These are phyloP conservation scores for Stenichneumon culpator DNA, from an alignment of 2,888 invertebrate genomes.

Conservation along the genomic window DNA sequence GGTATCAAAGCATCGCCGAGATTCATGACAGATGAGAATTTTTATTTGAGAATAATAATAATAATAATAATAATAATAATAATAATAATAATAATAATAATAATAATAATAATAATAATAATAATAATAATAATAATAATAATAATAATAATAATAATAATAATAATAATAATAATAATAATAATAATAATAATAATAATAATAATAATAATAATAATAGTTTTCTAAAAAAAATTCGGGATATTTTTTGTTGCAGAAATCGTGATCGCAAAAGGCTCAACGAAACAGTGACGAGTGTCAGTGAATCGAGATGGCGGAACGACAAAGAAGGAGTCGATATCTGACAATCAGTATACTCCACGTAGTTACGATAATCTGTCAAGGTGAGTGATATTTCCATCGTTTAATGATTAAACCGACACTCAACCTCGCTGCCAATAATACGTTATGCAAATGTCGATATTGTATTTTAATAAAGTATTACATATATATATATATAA, in stretches of 20 bases:
- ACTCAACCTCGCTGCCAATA: not conserved
- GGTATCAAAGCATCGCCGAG: not conserved
- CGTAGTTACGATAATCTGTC: conserved; percentile 84
- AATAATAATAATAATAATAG: too few relatives aligned
- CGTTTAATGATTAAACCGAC: not conserved
- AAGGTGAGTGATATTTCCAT: conserved; percentile 77
- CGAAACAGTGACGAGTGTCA: conserved; percentile 35
- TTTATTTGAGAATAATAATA: too few relatives aligned
- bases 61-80: too few relatives aligned
- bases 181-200: too few relatives aligned
- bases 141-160: not conserved
- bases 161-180: too few relatives aligned
- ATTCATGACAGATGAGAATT: not conserved
- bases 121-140: too few relatives aligned
- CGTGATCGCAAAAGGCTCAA: conserved; percentile 33
- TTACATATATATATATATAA: not conserved
- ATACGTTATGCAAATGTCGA: conserved; percentile 22
- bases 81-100: too few relatives aligned
- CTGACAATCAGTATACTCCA: conserved; percentile 84
- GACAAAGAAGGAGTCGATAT: conserved; percentile 81
- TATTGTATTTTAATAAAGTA: not conserved
- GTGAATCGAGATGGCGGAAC: conserved; percentile 78
- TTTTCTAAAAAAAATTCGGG: too few relatives aligned
- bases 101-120: too few relatives aligned
- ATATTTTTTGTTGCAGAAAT: conserved; percentile 53